Evolutionary conservation across 2,888 invertebrate genomes (phyloP).

Genomic region (Brenthis hecate): DNA sequence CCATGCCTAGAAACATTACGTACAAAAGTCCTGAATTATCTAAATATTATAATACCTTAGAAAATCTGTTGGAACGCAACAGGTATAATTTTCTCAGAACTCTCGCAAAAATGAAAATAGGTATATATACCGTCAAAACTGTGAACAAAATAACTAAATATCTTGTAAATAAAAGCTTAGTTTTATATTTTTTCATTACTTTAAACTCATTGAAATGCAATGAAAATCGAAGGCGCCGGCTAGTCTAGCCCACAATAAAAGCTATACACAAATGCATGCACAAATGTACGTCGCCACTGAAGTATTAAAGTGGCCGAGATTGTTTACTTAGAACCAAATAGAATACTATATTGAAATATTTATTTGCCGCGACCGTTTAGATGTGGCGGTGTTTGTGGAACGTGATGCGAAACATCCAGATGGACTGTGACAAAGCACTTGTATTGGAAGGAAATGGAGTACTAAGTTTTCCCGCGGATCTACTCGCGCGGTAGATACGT

Average conservation of each 20-base stretch:
- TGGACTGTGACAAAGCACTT: conserved; percentile 42
- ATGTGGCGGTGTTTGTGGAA: conserved; percentile 38
- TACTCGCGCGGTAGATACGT: too few species aligned
- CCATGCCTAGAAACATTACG: too few species aligned
- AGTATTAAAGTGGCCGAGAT: conserved; percentile 44
- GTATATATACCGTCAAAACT: too few species aligned
- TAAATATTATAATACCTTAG: too few species aligned
- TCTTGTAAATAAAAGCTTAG: too few species aligned
- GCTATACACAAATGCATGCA: conserved; percentile 40
- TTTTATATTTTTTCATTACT: background rate
- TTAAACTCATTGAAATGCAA: background rate
- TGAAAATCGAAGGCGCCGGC: conserved; percentile 4
- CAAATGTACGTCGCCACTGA: conserved; percentile 36
- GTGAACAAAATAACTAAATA: too few species aligned
- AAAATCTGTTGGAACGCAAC: too few species aligned
- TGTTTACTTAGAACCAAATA: conserved; percentile 50
- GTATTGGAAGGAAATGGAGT: background rate
- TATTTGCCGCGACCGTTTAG: conserved; percentile 40
- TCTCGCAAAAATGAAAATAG: too few species aligned
- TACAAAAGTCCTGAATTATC: too few species aligned
- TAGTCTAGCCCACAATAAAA: conserved; percentile 13
- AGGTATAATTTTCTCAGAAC: too few species aligned
- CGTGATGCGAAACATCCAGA: conserved; percentile 38
- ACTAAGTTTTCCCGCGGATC: too few species aligned
- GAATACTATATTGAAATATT: conserved; percentile 36